Percentiles rank a stretch among this genome's conserved stretches.
Evolutionary conservation across 2,113 vertebrate species (phyloP).

Genomic region (Solenodon paradoxus): DNA sequence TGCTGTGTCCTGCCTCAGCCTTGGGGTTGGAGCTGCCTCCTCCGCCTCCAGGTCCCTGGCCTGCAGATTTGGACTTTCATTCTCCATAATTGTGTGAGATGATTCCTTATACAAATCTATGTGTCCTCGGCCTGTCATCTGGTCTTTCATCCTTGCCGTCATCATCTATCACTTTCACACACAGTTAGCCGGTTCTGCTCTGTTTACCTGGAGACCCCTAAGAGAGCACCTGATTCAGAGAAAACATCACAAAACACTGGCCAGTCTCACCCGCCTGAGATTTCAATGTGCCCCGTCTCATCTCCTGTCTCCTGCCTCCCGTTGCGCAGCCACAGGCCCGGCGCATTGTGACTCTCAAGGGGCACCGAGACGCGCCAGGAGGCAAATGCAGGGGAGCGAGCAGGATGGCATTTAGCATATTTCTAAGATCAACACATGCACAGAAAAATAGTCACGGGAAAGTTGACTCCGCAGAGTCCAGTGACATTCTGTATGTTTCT

Average conservation of each 20-base stretch:
- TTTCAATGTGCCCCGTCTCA: background rate
- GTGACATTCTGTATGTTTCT: background rate
- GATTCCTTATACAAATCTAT: background rate
- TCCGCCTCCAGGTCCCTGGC: background rate
- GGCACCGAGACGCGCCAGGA: background rate
- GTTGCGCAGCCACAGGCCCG: background rate
- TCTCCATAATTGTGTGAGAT: background rate
- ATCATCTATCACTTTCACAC: no score
- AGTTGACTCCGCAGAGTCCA: background rate
- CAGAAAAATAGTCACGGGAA: background rate
- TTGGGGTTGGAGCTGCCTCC: background rate
- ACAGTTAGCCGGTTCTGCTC: no score
- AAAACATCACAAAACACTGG: background rate
- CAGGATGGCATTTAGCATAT: rapidly evolving
- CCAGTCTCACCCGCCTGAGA: background rate
- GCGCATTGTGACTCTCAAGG: background rate
- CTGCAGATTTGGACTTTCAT: background rate
- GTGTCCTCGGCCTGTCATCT: no score
- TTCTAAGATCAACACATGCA: background rate
- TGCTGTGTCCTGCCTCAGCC: background rate
- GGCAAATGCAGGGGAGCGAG: no score
- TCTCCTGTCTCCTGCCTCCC: no score
- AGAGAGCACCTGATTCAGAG: background rate
- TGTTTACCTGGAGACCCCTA: background rate
- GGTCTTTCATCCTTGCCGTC: no score